Evolutionary conservation across 2,888 invertebrate species (phyloP).

Genomic region (Tachina fera): DNA sequence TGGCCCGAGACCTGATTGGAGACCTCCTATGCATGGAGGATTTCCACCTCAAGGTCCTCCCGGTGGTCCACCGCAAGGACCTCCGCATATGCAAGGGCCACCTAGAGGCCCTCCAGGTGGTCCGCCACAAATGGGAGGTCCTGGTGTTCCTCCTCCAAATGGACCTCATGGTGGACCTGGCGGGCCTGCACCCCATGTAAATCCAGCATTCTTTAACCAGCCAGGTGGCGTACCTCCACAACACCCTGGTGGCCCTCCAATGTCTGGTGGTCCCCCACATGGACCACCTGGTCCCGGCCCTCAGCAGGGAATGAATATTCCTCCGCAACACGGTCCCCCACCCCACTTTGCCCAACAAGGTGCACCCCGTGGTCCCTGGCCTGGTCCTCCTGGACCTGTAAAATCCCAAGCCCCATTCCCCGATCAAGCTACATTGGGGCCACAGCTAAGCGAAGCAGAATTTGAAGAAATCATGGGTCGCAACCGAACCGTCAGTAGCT

Average conservation of each 20-base stretch:
- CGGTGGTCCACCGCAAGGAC: constrained; percentile 85
- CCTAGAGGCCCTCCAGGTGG: constrained; percentile 86
- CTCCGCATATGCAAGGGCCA: constrained; percentile 88
- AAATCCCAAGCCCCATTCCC: constrained; percentile 82
- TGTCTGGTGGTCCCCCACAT: constrained; percentile 84
- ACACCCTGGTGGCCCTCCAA: constrained; percentile 84
- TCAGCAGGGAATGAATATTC: constrained; percentile 81
- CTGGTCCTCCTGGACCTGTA: constrained; percentile 83
- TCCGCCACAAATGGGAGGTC: constrained; percentile 84
- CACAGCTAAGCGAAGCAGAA: constrained; percentile 93
- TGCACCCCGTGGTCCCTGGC: constrained; percentile 88
- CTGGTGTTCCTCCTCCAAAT: constrained; percentile 83
- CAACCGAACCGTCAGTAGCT: constrained; percentile 98
- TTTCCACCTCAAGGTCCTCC: constrained; percentile 85
- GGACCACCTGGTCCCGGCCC: constrained; percentile 84
- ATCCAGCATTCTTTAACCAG: constrained; percentile 98
- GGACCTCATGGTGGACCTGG: constrained; percentile 84
- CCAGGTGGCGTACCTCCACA: constrained; percentile 82
- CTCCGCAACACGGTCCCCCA: constrained; percentile 86
- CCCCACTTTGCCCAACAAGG: constrained; percentile 88
- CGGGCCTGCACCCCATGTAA: constrained; percentile 96
- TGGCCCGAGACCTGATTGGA: constrained; percentile 89
- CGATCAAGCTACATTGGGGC: constrained; percentile 84
- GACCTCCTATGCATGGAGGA: constrained; percentile 89
- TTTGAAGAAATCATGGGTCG: constrained; percentile 99